These are phyloP conservation scores for Thalpophila matura DNA, from an alignment of 2,888 invertebrate genomes.

Conservation along the genomic window DNA sequence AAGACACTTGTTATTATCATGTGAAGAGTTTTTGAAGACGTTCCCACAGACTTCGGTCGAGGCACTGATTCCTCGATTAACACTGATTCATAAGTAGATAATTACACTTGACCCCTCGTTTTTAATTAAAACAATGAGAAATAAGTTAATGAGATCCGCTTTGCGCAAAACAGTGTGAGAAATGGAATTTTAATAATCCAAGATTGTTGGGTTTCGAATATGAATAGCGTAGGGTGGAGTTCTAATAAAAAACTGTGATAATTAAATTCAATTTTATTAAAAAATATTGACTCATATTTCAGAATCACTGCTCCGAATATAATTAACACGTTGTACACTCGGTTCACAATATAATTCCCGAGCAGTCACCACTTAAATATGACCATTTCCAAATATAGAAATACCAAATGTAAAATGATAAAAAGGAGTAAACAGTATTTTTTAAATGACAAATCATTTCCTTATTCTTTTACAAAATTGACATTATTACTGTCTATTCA, in stretches of 20 bases:
- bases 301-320: constrained; percentile 80
- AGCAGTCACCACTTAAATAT: constrained; percentile 75
- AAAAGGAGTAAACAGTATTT: constrained; percentile 78
- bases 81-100: constrained; percentile 87
- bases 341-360: constrained; percentile 65
- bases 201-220: constrained; percentile 32
- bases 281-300: constrained; percentile 85
- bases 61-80: constrained; percentile 87
- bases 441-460: constrained; percentile 70
- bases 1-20: constrained; percentile 86
- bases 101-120: constrained; percentile 83
- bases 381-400: constrained; percentile 79
- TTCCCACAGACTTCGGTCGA: constrained; percentile 83
- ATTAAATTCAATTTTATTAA: constrained; percentile 88
- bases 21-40: constrained; percentile 89
- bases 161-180: constrained; percentile 70
- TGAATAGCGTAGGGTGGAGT: constrained; percentile 28
- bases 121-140: constrained; percentile 83
- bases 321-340: constrained; percentile 67
- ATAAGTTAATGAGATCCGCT: constrained; percentile 63
- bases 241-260: constrained; percentile 60
- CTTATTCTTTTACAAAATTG: constrained; percentile 76
- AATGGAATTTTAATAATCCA: constrained; percentile 55
- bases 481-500: constrained; percentile 69
- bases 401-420: constrained; percentile 84